phyloP scores from a whole-genome alignment of 2,797 vertebrate genomes.

The Zonotrichia albicollis region DNA sequence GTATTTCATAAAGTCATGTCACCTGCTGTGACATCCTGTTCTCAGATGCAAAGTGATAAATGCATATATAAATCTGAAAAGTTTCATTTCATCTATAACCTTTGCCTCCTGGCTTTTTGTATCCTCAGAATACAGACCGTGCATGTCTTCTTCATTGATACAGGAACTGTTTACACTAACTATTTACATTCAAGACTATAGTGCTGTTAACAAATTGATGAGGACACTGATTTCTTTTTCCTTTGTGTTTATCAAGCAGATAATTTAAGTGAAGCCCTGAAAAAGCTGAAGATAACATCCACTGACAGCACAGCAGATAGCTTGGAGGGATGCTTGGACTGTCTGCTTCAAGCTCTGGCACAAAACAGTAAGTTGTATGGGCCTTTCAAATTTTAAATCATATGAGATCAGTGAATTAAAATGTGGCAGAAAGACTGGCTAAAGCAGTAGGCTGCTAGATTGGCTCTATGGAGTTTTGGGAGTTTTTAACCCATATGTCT shows the following conservation, averaged over 20 bases:
- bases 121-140: not conserved
- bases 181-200: not conserved
- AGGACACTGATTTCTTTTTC: conserved; percentile 39
- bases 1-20: not conserved
- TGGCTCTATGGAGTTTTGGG: not conserved
- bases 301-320: conserved; percentile 85
- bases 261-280: conserved; percentile 91
- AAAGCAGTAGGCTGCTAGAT: not conserved
- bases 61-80: not conserved
- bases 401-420: conserved; percentile 9
- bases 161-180: not conserved
- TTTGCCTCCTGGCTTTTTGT: not conserved
- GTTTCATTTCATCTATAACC: not conserved
- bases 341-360: conserved; percentile 91
- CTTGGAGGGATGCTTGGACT: conserved; percentile 93
- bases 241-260: conserved; percentile 78
- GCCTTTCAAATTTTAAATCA: conserved; percentile 4
- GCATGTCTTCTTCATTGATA: not conserved
- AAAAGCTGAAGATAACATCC: conserved; percentile 92
- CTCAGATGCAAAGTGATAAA: conserved; percentile 25
- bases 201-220: not conserved
- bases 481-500: not conserved
- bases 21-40: not conserved
- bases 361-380: conserved; percentile 89
- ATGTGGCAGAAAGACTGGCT: not conserved